Percentiles rank a stretch among this genome's conserved stretches.
phyloP scores from a whole-genome alignment of 2,113 vertebrate species.

The Ochotona princeps region DNA sequence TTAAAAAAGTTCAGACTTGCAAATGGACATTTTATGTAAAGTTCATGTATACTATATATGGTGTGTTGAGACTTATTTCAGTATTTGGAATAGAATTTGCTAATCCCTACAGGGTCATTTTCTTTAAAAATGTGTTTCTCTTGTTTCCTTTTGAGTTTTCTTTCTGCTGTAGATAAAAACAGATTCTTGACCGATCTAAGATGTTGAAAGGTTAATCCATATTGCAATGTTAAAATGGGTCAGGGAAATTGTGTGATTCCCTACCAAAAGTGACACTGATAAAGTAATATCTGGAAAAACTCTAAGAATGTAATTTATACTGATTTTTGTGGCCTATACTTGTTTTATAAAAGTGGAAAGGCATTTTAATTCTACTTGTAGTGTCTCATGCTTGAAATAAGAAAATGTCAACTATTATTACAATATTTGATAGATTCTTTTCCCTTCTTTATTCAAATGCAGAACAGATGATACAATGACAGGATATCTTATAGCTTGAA shows the following conservation, averaged over 20 bases:
- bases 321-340: not conserved
- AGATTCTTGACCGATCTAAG: slow-evolving; percentile 29
- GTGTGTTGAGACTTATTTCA: not conserved
- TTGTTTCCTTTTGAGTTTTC: not conserved
- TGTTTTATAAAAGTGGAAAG: not conserved
- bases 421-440: not conserved
- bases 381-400: not conserved
- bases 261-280: not conserved
- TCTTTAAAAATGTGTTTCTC: not conserved
- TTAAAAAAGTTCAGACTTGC: not conserved
- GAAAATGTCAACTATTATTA: not conserved
- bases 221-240: slow-evolving; percentile 24
- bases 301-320: not conserved
- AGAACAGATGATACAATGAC: not conserved
- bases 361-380: not conserved
- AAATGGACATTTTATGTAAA: not conserved
- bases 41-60: slow-evolving; percentile 1
- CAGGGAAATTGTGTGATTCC: not conserved
- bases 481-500: not conserved
- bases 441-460: not conserved
- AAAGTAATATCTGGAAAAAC: not conserved
- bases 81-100: not conserved
- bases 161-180: not conserved
- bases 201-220: not conserved
- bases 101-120: not conserved